These are phyloP conservation scores for Phoebastria nigripes DNA, from an alignment of 2,797 vertebrate species.

Conservation along the genomic window DNA sequence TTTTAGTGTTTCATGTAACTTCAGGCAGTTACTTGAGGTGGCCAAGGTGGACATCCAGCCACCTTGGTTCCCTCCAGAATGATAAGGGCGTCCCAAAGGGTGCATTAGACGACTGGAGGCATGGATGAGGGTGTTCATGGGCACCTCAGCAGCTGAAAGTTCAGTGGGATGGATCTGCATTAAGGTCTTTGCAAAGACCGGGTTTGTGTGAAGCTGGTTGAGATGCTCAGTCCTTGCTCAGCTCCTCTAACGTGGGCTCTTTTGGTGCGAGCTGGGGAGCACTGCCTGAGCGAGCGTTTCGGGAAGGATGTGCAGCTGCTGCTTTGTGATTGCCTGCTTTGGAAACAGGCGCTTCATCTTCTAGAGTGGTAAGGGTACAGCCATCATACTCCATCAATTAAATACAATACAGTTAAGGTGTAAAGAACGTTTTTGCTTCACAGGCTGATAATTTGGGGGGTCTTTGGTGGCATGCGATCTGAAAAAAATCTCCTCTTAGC, in stretches of 20 bases:
- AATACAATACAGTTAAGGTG: background rate
- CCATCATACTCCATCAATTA: background rate
- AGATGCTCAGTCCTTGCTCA: background rate
- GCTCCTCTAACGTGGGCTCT: background rate
- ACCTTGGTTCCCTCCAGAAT: accelerated
- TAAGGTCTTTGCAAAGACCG: background rate
- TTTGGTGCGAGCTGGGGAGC: background rate
- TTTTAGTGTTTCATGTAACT: background rate
- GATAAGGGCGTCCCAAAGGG: background rate
- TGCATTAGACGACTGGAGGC: accelerated
- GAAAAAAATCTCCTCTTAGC: background rate
- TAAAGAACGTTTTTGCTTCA: background rate
- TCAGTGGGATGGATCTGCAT: background rate
- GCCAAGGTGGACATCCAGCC: background rate
- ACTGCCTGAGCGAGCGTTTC: accelerated
- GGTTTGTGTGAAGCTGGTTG: background rate
- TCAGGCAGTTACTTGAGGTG: background rate
- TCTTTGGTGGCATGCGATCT: background rate
- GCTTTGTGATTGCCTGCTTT: background rate
- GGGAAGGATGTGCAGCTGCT: background rate
- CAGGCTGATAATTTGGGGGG: background rate
- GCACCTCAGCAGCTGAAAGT: background rate
- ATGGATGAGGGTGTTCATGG: background rate
- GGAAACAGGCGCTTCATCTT: background rate
- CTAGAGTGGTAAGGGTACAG: background rate